A percentile compares a stretch with the other conserved stretches of the same genome.
Conservation (phyloP, 2,797 vertebrate species). For the Gastrophryne carolinensis region DNA sequence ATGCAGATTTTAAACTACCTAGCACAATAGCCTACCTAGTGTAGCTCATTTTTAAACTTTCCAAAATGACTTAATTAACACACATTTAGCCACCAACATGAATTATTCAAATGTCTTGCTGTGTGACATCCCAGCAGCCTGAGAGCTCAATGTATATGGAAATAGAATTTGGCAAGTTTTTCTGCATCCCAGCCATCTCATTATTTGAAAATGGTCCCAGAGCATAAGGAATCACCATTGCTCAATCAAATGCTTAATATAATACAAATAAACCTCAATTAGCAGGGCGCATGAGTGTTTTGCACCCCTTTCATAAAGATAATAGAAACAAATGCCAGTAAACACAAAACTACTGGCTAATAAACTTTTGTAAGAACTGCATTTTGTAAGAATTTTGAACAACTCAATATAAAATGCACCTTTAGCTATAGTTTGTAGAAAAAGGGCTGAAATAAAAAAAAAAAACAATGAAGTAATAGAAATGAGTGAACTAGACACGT, state of each 20-base stretch:
- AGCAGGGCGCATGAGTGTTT: not conserved
- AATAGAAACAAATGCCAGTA: not conserved
- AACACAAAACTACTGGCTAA: not conserved
- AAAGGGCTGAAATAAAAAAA: too few species aligned
- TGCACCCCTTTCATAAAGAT: not conserved
- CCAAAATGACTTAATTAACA: too few species aligned
- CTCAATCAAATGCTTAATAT: conserved; percentile 17
- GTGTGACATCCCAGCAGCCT: not conserved
- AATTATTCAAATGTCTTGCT: not conserved
- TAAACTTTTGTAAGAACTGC: not conserved
- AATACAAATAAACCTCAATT: conserved; percentile 12
- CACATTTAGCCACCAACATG: not conserved
- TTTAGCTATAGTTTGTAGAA: too few species aligned
- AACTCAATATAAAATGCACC: too few species aligned
- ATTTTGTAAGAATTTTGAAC: too few species aligned
- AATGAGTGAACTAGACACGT: too few species aligned
- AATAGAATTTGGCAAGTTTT: conserved; percentile 7
- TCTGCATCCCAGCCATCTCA: conserved; percentile 13
- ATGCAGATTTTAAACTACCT: too few species aligned
- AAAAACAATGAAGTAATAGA: too few species aligned
- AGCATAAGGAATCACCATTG: conserved; percentile 12
- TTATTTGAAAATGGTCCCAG: conserved; percentile 24
- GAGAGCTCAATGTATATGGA: conserved; percentile 4
- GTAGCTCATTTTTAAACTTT: too few species aligned
- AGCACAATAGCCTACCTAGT: too few species aligned